Percentiles rank a stretch among this genome's conserved stretches.
These are phyloP conservation scores for Catalaphyllia jardinei DNA, from an alignment of 64 coral and sea anemone species.

Conservation along the genomic window DNA sequence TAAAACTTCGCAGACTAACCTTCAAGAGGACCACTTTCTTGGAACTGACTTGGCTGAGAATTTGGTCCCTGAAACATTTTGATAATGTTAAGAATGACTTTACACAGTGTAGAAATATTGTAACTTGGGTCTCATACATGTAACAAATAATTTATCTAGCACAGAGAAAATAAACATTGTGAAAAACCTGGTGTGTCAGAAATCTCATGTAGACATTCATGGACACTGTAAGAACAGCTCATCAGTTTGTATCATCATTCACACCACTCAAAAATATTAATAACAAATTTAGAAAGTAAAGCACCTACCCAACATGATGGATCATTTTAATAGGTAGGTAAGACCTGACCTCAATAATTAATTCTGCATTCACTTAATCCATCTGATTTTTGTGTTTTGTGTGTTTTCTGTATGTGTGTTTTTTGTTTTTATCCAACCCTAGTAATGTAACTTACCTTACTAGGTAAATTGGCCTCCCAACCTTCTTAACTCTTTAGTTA, in stretches of 20 bases:
- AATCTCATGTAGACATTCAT: slow-evolving; percentile 64
- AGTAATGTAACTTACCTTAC: no score
- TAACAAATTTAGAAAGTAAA: not conserved
- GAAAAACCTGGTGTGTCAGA: slow-evolving; percentile 6
- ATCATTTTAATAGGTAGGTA: no score
- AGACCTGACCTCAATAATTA: no score
- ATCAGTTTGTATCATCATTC: slow-evolving; percentile 28
- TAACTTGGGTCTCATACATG: not conserved
- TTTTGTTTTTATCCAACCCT: no score
- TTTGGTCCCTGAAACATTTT: not conserved
- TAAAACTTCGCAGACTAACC: not conserved
- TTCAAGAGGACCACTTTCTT: not conserved
- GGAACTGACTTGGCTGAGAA: not conserved
- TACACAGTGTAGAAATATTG: not conserved
- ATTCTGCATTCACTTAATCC: no score
- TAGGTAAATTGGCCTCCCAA: no score
- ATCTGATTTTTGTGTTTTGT: no score
- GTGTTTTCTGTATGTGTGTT: no score
- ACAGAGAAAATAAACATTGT: not conserved
- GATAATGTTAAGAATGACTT: not conserved
- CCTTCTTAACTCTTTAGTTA: no score
- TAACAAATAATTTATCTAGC: not conserved
- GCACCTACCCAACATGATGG: no score
- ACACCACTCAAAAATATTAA: slow-evolving; percentile 1
- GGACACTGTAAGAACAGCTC: not conserved